Base-by-base conservation (phyloP, 2,888 invertebrate species). In the Xanthorhoe spadicearia region DNA sequence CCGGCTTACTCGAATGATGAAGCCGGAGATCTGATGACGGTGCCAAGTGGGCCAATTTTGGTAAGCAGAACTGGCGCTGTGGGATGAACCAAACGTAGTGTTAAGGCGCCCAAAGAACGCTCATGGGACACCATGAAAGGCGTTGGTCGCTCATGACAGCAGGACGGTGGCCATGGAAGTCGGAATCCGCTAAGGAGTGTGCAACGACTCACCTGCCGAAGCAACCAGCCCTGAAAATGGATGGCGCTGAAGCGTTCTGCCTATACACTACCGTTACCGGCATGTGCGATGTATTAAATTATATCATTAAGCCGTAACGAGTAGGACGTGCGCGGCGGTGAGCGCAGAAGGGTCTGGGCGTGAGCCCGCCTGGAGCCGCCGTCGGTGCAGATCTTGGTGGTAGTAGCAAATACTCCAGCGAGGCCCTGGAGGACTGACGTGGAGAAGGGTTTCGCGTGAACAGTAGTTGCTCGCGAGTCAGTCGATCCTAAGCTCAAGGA, bases 11-110 rank as follows among this genome's bases (percentile, higher is more conserved):
- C 87, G 85, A 93, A 87, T 66, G 73, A 81, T 89, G 94, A 94
- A 94, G 92, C 87, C 89, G 88, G 88, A 87, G 89, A 81, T 85
- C 84, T 86, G 89, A 93, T 91, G 88, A 90, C 90, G 35, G 35
- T 38, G 35, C 35, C 35, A 38, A 38, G 35, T 38, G 35, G 35
- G 35, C 35, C 95, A 94, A 86, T 95, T 95, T 95, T 95, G 95
- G 95, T 95, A 95, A 95, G 95, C 95, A 95, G 95, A 95, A 96
- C 95, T 96, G 95, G 95, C 94, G 95, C 94, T 96, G 95, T 94
- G 95, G 95, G 95, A 95, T 96, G 95, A 38, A 38, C 35, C 35
- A 38, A 38, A 38, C 35, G 35, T 38, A 38, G 35, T 38, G 95
- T 94, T 95, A 95, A 94, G 94, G 95, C 93, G 95, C 94, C 94